phyloP scores from a whole-genome alignment of 1,140 invertebrate genomes.

The Lethrus apterus region DNA sequence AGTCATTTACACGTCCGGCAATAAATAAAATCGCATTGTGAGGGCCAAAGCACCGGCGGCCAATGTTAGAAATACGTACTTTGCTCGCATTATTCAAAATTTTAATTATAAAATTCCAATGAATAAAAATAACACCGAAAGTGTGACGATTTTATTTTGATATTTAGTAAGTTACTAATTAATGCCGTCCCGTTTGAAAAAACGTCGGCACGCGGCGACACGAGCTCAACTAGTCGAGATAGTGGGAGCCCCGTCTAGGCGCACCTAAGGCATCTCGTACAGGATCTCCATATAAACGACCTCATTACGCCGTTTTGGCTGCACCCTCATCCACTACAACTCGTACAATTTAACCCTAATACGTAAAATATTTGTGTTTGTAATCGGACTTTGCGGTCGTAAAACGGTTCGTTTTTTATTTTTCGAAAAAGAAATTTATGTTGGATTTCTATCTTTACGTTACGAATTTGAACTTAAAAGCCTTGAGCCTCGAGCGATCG shows the following conservation, averaged over 20 bases:
- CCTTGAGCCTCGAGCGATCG: background rate
- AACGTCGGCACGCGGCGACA: background rate
- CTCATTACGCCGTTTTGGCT: slow-evolving; percentile 10
- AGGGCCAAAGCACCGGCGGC: no score
- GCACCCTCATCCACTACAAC: slow-evolving; percentile 7
- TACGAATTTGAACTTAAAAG: background rate
- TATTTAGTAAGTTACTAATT: no score
- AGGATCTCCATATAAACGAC: slow-evolving; percentile 14
- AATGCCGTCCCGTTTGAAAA: no score
- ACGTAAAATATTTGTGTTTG: slow-evolving; percentile 10
- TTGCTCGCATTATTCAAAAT: no score
- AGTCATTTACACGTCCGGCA: no score
- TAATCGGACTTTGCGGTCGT: background rate
- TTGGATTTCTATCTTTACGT: background rate
- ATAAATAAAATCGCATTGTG: no score
- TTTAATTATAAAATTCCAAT: no score
- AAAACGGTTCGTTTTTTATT: background rate
- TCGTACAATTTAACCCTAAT: slow-evolving; percentile 10
- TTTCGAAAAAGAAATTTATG: background rate
- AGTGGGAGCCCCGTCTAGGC: slow-evolving; percentile 1
- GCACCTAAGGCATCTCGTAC: slow-evolving; percentile 2
- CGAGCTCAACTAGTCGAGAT: slow-evolving; percentile 9
- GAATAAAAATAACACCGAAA: no score
- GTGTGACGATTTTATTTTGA: no score
- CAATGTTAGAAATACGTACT: no score